Evolutionary conservation across 92 coral and sea anemone species (phyloP).

Genomic region (Siderastrea radians): DNA sequence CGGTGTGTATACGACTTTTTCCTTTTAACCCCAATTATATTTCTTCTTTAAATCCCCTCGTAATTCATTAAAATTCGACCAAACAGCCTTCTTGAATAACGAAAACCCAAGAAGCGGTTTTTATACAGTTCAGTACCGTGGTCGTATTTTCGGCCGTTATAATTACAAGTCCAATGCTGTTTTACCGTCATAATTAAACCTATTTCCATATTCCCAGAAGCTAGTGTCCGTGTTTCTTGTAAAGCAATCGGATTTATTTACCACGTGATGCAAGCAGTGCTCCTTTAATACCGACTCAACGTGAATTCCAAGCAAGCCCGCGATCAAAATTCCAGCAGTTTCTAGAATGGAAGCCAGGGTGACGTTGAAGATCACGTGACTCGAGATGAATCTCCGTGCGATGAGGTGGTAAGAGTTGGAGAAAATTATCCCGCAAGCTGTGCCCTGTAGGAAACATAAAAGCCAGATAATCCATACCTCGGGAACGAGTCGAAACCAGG

Average conservation of each 20-base stretch:
- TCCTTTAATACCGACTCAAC: constrained; percentile 64
- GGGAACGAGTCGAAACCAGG: constrained; percentile 75
- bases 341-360: constrained; percentile 69
- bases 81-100: no score
- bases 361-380: constrained; percentile 61
- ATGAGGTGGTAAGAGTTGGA: constrained; percentile 72
- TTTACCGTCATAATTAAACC: constrained; percentile 18
- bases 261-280: constrained; percentile 61
- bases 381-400: constrained; percentile 52
- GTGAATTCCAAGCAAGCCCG: constrained; percentile 83
- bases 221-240: constrained; percentile 37
- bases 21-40: no score
- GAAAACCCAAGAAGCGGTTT: no score
- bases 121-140: no score
- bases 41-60: no score
- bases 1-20: no score
- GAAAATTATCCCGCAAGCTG: constrained; percentile 66
- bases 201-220: constrained; percentile 65
- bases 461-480: constrained; percentile 70
- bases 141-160: background rate
- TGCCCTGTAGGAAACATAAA: constrained; percentile 73
- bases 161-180: constrained; percentile 9
- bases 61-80: no score
- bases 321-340: constrained; percentile 78
- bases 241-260: constrained; percentile 44